Evolutionary conservation across 2,797 vertebrate species (phyloP), one percentile per base, ranked within the genome.

Genomic region (Leucoraja ocellata): DNA sequence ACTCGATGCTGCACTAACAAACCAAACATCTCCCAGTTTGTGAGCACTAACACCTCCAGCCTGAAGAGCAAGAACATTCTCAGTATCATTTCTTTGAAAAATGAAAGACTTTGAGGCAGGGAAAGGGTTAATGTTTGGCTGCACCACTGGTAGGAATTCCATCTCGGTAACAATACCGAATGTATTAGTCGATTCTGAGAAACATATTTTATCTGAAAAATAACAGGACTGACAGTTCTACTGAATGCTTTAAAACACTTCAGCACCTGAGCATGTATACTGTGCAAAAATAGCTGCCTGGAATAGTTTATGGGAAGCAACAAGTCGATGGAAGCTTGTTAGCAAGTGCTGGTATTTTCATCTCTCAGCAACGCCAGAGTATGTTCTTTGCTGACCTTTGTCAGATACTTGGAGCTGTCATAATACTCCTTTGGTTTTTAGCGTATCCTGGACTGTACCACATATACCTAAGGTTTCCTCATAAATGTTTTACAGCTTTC

Each of bases 241-340:
- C 65, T 54, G 28, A 68, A 91, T 91, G 90, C 90, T 74, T 91
- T 91, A 73, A 91, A 91, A 74, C 90, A 73, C 68, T 74, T 74
- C 46, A 74, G 71, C 90, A 91, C 90, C 90, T 91, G 90, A 74
- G 71, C 9, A 25, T 91, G 90, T 74, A 39, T 74, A 91, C 39
- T 74, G 74, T 76, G 73, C 90, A 54, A 91, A 91, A 91, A 73
- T 91, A 91, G 90, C 21, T 91, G 71, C 90, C 71, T 91, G 90
- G 71, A 91, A n/a, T 91, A 28, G 68, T 91, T 91, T 74, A 76
- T 91, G 39, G 71, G 39, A 73, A 46, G 65, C 25, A 74, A 91
- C 39, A 74, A 91, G 90, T 54, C 39, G 54, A 71, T 74, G 90
- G 36, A 46, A 74, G 90, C 4, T 54, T 91, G 46, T 91, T 25